Evolutionary conservation across 2,113 vertebrate species (phyloP).

Genomic region (Prochilodus magdalenae): DNA sequence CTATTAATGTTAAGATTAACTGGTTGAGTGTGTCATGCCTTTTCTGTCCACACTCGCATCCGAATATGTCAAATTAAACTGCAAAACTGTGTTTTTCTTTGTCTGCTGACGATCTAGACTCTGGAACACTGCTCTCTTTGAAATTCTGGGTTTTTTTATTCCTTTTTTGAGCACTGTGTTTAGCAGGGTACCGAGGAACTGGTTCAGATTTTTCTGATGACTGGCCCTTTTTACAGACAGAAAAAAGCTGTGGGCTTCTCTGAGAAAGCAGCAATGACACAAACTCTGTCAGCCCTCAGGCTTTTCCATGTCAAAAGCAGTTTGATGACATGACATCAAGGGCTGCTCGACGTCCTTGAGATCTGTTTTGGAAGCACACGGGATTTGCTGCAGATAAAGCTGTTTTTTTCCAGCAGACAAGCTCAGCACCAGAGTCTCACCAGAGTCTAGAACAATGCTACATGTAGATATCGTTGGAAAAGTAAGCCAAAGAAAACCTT

Average conservation of each 20-base stretch:
- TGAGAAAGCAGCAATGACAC: constrained; percentile 24
- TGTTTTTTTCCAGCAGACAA: not conserved
- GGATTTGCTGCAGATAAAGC: not conserved
- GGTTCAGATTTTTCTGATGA: constrained; percentile 11
- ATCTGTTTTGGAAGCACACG: constrained; percentile 5
- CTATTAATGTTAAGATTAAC: constrained; percentile 47
- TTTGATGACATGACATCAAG: constrained; percentile 22
- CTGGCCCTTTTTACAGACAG: not conserved
- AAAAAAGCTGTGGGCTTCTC: constrained; percentile 23
- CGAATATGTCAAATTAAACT: not conserved
- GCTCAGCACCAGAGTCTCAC: not conserved
- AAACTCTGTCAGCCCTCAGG: constrained; percentile 22
- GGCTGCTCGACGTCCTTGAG: constrained; percentile 3
- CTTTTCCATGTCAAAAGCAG: constrained; percentile 31
- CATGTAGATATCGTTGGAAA: no score
- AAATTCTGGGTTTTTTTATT: not conserved
- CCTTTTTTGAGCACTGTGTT: not conserved
- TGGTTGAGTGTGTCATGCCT: not conserved
- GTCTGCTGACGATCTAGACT: not conserved
- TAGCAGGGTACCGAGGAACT: not conserved
- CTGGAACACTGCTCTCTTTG: not conserved
- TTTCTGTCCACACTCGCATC: not conserved
- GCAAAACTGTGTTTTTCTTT: not conserved
- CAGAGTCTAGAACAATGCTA: no score
- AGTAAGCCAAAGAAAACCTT: no score